Conservation (phyloP, 1,140 invertebrate species). For the Steinernema khuongi region DNA sequence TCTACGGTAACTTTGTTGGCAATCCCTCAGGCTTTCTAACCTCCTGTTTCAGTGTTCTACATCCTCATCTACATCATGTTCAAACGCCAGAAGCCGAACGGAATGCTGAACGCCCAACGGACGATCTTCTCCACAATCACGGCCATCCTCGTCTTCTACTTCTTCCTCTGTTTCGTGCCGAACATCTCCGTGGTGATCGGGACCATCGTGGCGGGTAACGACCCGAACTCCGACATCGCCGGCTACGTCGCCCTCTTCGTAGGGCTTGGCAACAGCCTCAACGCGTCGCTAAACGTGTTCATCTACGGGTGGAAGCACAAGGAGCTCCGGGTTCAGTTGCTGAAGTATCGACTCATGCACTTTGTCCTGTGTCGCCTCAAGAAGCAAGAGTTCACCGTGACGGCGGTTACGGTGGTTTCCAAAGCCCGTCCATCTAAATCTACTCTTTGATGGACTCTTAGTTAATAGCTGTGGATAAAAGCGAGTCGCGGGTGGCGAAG, state of each 20-base stretch:
- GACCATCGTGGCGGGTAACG: background rate
- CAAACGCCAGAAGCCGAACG: background rate
- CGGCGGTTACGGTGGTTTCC: conserved; percentile 3
- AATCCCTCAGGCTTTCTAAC: background rate
- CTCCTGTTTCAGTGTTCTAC: background rate
- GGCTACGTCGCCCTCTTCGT: background rate
- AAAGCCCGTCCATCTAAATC: too few relatives aligned
- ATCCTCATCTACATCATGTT: conserved; percentile 2
- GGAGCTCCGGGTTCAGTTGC: background rate
- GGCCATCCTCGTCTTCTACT: background rate
- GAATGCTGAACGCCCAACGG: background rate
- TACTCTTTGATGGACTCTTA: too few relatives aligned
- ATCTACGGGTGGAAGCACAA: conserved; percentile 14
- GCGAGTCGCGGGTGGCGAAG: too few relatives aligned
- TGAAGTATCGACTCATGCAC: background rate
- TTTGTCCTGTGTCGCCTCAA: background rate
- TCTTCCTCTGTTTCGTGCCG: background rate
- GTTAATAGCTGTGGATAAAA: too few relatives aligned
- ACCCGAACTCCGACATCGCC: background rate
- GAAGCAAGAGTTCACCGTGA: background rate
- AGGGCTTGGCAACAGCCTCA: background rate
- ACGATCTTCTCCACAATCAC: background rate
- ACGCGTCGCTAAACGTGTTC: conserved; percentile 2
- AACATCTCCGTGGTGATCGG: background rate
- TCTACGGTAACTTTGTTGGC: background rate